These are phyloP conservation scores for Platycercus adscitus DNA, from an alignment of 2,113 vertebrate species.

Conservation along the genomic window DNA sequence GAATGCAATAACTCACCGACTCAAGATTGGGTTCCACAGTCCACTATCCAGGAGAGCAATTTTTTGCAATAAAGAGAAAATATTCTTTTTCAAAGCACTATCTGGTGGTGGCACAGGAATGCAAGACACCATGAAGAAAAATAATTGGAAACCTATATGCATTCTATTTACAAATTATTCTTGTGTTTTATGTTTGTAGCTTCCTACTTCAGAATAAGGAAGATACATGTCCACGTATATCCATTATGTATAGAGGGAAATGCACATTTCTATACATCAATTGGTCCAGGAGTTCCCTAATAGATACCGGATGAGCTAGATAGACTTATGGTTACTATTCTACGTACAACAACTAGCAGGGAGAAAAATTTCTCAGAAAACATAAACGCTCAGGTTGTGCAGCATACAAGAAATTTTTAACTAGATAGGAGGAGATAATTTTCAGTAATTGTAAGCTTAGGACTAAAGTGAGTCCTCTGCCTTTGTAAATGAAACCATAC, in stretches of 20 bases:
- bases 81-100: neutral
- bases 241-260: neutral
- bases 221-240: neutral
- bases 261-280: neutral
- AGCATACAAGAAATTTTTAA: neutral
- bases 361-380: neutral
- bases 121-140: neutral
- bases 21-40: neutral
- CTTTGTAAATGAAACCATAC: neutral
- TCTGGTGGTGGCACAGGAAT: neutral
- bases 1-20: neutral
- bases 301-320: neutral
- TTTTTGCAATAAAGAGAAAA: neutral
- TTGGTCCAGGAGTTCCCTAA: neutral
- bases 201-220: neutral
- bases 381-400: neutral
- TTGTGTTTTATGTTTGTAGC: neutral
- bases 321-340: neutral
- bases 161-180: neutral
- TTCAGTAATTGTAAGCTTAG: neutral
- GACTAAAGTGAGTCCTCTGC: neutral
- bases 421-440: neutral
- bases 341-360: rapidly evolving
- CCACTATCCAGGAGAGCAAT: neutral
- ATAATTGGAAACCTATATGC: neutral